Conservation (phyloP, 2,113 vertebrate species). For the Cheilinus undulatus region DNA sequence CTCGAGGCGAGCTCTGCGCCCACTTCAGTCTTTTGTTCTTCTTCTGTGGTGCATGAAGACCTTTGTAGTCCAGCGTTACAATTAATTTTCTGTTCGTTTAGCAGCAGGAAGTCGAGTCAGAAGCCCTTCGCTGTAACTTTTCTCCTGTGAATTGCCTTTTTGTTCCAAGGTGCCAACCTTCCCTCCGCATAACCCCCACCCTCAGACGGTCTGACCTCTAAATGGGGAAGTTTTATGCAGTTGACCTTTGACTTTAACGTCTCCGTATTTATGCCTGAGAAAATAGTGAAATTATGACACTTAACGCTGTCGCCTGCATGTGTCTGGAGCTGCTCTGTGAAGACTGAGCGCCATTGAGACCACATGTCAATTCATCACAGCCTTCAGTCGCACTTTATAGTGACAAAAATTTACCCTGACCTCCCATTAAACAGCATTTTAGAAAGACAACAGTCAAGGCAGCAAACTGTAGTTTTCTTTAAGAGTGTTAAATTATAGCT, state of each 20-base stretch:
- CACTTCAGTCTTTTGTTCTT: conserved; percentile 48
- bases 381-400: conserved; percentile 49
- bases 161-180: conserved; percentile 64
- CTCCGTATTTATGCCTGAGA: conserved; percentile 77
- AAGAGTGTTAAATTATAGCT: not conserved
- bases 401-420: conserved; percentile 31
- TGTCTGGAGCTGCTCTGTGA: conserved; percentile 70
- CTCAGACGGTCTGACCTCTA: conserved; percentile 55
- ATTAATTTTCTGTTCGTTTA: conserved; percentile 72
- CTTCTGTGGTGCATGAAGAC: conserved; percentile 51
- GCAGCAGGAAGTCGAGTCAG: conserved; percentile 67
- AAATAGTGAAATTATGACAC: conserved; percentile 80
- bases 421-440: conserved; percentile 34
- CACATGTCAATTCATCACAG: conserved; percentile 49
- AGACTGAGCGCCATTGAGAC: conserved; percentile 71
- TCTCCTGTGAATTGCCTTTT: conserved; percentile 78
- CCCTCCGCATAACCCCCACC: conserved; percentile 18
- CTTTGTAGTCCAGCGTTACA: conserved; percentile 57
- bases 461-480: conserved; percentile 7
- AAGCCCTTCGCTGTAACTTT: conserved; percentile 57
- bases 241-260: conserved; percentile 77
- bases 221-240: conserved; percentile 80
- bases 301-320: conserved; percentile 74
- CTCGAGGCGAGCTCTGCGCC: conserved; percentile 14
- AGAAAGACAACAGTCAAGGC: no score